phyloP scores from a whole-genome alignment of 1,140 invertebrate species.

The Drosophila bocqueti region DNA sequence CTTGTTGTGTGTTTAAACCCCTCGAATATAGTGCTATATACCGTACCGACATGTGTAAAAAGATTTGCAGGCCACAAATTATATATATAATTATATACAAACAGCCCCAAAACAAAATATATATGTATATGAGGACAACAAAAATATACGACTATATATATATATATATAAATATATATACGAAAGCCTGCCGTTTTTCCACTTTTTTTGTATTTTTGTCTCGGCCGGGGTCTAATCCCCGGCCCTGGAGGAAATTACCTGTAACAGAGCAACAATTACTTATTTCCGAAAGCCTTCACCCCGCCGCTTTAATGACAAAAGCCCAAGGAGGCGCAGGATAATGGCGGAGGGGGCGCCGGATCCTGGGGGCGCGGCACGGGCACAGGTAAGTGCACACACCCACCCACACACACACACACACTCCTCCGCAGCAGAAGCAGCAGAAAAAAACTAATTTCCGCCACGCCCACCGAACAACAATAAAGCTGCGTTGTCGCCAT shows the following conservation, averaged over 20 bases:
- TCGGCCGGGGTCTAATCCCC: conserved; percentile 35
- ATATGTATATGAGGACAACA: conserved; percentile 59
- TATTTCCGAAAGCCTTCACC: conserved; percentile 58
- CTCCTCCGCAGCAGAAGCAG: neutral
- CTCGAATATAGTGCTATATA: conserved; percentile 43
- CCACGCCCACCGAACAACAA: conserved; percentile 55
- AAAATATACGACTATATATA: conserved; percentile 55
- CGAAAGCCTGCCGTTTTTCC: neutral
- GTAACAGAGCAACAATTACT: conserved; percentile 65
- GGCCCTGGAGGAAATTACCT: conserved; percentile 64
- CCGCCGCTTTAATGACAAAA: conserved; percentile 49
- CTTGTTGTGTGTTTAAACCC: conserved; percentile 31
- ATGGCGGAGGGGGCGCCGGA: neutral
- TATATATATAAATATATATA: conserved; percentile 29
- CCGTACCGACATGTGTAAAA: conserved; percentile 41
- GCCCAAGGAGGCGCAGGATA: conserved; percentile 31
- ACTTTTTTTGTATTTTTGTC: conserved; percentile 5
- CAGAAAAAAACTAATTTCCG: conserved; percentile 67
- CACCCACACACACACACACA: neutral
- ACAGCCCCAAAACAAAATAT: conserved; percentile 38
- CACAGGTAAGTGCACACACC: conserved; percentile 2
- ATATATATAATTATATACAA: conserved; percentile 41
- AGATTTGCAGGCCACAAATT: conserved; percentile 52
- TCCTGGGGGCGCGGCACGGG: neutral
- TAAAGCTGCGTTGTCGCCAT: conserved; percentile 34